Evolutionary conservation across 1,140 invertebrate species (phyloP), one percentile per base, ranked within the genome.

Genomic region (Choristoneura fumiferana): DNA sequence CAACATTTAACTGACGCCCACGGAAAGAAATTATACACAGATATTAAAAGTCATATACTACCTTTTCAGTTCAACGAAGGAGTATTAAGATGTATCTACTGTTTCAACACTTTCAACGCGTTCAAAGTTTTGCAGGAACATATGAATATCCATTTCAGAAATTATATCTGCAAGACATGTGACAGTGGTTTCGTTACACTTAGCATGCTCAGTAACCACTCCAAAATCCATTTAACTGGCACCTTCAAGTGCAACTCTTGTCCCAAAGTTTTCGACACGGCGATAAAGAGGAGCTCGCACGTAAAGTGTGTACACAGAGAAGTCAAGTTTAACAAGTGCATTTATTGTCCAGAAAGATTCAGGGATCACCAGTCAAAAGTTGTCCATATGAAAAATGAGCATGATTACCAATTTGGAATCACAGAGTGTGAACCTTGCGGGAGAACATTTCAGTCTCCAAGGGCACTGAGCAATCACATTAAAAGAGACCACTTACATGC

Each of bases 191-290:
- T 73, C 49, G 57, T 76, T 0, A 73, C 56, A n/a, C 40, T 87
- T 29, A 77, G 81, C 12, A 66, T 89, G 29, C 60, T 92, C 0
- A 90, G 89, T 10, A 70, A 88, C 0, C 86, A 89, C 49, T 88
- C 84, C 78, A 76, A 83, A 1, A 88, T 84, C 6, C 91, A 92
- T 40, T 87, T 89, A 0, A 89, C 85, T 0, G 88, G 91, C 4
- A 82, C 74, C 37, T 76, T 59, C 15, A n/a, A 55, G 2, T 71
- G 71, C 35, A n/a, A 34, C 4, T 13, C n/a, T 34, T 61, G 59
- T 36, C 45, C 1, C 6, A 36, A 56, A 38, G 40, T 61, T 1
- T 61, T 45, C 39, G n/a, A 22, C 9, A 56, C 59, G 35, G 9
- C 9, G 0, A 8, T 34, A 1, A 49, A 49, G 10, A 43, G n/a